phyloP scores from a whole-genome alignment of 2,113 vertebrate genomes.

The Addax nasomaculatus region DNA sequence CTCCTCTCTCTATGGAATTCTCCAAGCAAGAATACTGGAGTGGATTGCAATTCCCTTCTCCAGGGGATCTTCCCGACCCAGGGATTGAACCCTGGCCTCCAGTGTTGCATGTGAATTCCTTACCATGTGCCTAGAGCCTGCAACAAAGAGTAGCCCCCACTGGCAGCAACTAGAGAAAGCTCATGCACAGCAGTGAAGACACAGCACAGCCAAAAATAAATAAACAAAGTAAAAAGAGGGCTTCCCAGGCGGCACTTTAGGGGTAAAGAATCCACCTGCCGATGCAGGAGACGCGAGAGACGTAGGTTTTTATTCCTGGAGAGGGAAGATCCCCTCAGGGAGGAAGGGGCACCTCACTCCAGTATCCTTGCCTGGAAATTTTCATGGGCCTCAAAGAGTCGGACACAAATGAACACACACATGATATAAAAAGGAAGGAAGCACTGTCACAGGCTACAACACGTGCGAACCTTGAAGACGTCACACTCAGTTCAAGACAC shows the following conservation, averaged over 20 bases:
- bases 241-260: not conserved
- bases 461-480: not conserved
- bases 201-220: not conserved
- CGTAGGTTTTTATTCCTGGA: not conserved
- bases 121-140: not conserved
- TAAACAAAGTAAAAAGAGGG: not conserved
- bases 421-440: not conserved
- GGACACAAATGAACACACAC: not conserved
- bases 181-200: not conserved
- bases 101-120: not conserved
- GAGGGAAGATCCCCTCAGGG: not conserved
- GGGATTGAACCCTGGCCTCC: not conserved
- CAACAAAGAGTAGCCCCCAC: not conserved
- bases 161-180: not conserved
- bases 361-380: not conserved
- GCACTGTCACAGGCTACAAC: fast-evolving
- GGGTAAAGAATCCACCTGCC: not conserved
- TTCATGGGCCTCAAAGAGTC: not conserved
- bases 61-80: not conserved
- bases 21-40: not conserved
- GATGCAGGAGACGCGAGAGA: not conserved
- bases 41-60: not conserved
- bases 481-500: too few relatives aligned
- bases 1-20: not conserved
- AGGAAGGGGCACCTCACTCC: not conserved